phyloP scores from a whole-genome alignment of 2,113 vertebrate genomes.

The Heterotis niloticus region DNA sequence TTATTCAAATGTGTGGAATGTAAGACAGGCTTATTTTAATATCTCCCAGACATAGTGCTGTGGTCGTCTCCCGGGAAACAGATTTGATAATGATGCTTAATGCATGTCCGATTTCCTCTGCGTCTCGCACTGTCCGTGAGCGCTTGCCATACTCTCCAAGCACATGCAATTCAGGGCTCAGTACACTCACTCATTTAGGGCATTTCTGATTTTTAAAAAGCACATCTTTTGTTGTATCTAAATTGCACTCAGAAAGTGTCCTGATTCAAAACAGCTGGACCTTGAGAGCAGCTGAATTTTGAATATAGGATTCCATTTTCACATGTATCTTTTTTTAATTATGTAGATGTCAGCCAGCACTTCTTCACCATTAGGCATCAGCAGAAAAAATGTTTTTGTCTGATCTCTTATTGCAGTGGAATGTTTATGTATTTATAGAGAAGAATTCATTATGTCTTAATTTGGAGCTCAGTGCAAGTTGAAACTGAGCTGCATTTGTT shows the following conservation, averaged over 20 bases:
- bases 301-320: too few species aligned
- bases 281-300: too few species aligned
- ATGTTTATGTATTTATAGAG: neutral
- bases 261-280: too few species aligned
- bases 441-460: neutral
- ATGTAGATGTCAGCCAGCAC: too few species aligned
- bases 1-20: neutral
- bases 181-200: neutral
- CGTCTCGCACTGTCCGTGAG: neutral
- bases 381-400: neutral
- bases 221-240: neutral
- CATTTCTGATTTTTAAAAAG: neutral
- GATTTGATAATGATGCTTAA: conserved; percentile 1
- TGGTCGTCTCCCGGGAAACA: conserved; percentile 22
- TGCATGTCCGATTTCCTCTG: conserved; percentile 18
- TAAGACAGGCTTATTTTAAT: neutral
- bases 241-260: neutral
- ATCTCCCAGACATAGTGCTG: neutral
- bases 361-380: neutral
- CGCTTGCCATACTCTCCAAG: neutral
- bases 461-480: neutral
- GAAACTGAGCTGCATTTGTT: too few species aligned
- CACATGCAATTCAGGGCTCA: neutral
- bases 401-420: neutral
- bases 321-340: too few species aligned